Evolutionary conservation across 2,113 vertebrate species (phyloP), one percentile per base, ranked within the genome.

Genomic region (Dipodomys ordii): DNA sequence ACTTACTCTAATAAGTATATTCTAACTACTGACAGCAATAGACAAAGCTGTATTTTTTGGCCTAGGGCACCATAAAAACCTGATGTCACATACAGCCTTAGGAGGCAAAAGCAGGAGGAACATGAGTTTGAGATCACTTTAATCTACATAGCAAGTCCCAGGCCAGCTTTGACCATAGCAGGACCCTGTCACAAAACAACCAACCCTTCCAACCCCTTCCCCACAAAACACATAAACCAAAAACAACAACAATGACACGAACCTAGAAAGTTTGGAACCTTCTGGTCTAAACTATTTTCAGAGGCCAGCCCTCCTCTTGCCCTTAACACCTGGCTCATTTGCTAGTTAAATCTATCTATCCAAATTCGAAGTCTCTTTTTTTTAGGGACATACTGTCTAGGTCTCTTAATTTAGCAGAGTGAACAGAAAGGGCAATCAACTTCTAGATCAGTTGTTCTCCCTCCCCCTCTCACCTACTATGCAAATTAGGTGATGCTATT

Each of bases 331-430:
- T 18, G 12, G 65, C 27, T 83, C 72, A 62, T 78, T 53, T 68
- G 49, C 32, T 69, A 83, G 67, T 67, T 80, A 69, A 80, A 19
- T 71, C 25, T 16, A 80, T 87, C n/a, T 27, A 9, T 20, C 78
- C 32, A 57, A 79, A 87, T 44, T 80, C 72, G 79, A 90, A 80
- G 83, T 18, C 28, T 30, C 90, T 69, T 79, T 60, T 84, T 69
- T 49, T 74, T 69, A 68, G 72, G 30, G 69, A 83, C 68, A n/a
- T 13, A 20, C 65, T 20, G 13, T 35, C n/a, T 57, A 30, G 73
- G 53, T 60, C 35, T 82, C 79, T 39, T 19, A 77, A 10, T 71
- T n/a, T 71, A 25, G 25, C 15, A 30, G 77, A 72, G 18, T 32
- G 22, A 62, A 39, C 25, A 72, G 68, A 78, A 84, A 91, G 77